Base-by-base conservation (phyloP, 2,888 invertebrate species). In the Rhagonycha fulva region DNA sequence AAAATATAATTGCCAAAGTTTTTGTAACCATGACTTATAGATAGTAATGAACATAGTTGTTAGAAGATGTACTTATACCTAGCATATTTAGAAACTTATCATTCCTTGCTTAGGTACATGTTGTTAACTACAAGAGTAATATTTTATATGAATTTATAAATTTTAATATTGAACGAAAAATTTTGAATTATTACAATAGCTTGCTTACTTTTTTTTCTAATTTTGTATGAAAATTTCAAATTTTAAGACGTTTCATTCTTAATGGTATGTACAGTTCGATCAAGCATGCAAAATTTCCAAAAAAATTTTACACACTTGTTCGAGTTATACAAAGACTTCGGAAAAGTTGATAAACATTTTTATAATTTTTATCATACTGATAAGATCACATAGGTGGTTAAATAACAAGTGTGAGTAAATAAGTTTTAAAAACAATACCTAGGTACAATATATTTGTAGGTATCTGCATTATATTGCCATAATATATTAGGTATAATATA, bases 81-180 rank as follows among this genome's bases (percentile, higher is more conserved):
- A 90, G 90, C 90, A 90, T 89, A 90, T 88, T 89, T 90, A 84
- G 90, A 90, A 90, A 89, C 89, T 88, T 90, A 91, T 91, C 91
- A 91, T 91, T 91, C 91, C 91, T 90, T 90, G 89, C 90, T 89
- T 89, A 89, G 63, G 63, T 66, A 66, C 63, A 84, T 84, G 82
- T 81, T 82, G 81, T 81, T 76, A 60, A 73, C 62, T 69, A 74
- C 63, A 71, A 71, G 68, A 70, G 61, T 74, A 71, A 75, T 74
- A 75, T 77, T 77, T 77, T 77, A 69, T 77, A 77, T 72, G 74
- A 69, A 74, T 74, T 77, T 77, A 66, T 74, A 72, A 77, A 71
- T 69, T 75, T 47, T 77, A 67, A 72, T 77, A 75, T 74, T 74
- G 66, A 71, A 68, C 28, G 32, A 69, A 73, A 75, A 61, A n/a